These are phyloP conservation scores for Threskiornis aethiopicus DNA, from an alignment of 2,797 vertebrate species.

Conservation along the genomic window DNA sequence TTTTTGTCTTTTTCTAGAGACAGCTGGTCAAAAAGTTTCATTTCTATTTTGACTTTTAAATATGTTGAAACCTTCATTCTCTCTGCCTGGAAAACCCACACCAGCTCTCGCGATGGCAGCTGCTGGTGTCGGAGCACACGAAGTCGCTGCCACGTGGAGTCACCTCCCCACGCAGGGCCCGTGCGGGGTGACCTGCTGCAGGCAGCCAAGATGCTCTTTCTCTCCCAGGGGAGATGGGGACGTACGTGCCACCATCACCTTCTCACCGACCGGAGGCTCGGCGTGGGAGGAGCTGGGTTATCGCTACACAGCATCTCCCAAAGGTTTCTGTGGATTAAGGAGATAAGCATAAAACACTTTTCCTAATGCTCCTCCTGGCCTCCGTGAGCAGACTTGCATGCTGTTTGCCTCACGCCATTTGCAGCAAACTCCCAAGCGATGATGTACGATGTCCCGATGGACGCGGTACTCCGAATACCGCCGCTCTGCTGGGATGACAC, in stretches of 20 bases:
- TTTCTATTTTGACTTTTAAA: not conserved
- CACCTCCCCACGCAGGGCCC: rapidly evolving
- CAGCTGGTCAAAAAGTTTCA: too few species aligned
- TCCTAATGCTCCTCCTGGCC: not conserved
- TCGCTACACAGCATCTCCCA: not conserved
- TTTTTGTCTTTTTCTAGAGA: not conserved
- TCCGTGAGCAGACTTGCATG: too few species aligned
- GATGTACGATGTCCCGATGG: not conserved
- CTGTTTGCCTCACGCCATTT: too few species aligned
- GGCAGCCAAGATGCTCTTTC: not conserved
- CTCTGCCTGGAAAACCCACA: not conserved
- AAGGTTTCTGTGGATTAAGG: not conserved
- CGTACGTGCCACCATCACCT: not conserved
- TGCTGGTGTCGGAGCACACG: not conserved
- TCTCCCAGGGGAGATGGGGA: not conserved
- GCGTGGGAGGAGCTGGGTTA: not conserved
- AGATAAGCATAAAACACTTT: not conserved
- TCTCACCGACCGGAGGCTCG: not conserved
- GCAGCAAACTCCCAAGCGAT: not conserved
- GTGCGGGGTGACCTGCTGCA: not conserved
- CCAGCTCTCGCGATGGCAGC: rapidly evolving
- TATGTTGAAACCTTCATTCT: not conserved
- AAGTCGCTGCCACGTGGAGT: rapidly evolving
- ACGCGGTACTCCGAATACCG: rapidly evolving
- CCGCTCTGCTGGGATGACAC: not conserved